A percentile compares a stretch with the other conserved stretches of the same genome.
phyloP scores from a whole-genome alignment of 2,113 vertebrate species.

The Pedetes capensis region DNA sequence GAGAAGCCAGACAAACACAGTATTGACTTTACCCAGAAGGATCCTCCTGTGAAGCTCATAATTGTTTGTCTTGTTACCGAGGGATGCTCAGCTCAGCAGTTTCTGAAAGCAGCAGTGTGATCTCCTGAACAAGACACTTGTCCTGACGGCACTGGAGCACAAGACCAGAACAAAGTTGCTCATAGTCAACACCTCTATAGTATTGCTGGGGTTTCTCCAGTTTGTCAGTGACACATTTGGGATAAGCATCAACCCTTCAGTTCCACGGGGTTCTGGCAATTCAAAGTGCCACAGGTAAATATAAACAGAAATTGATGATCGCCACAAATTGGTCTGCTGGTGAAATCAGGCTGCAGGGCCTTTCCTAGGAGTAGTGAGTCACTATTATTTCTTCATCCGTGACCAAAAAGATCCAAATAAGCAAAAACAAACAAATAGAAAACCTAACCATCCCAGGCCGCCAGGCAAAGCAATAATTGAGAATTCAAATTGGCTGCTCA shows the following conservation, averaged over 20 bases:
- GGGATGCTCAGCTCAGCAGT: background rate
- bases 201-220: background rate
- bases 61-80: background rate
- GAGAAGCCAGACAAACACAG: background rate
- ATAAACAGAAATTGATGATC: background rate
- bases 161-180: background rate
- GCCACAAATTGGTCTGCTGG: background rate
- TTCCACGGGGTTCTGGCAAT: background rate
- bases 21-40: background rate
- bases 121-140: background rate
- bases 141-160: background rate
- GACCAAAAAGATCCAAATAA: too few relatives aligned
- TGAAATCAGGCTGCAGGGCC: background rate
- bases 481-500: background rate
- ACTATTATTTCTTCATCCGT: background rate
- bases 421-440: too few relatives aligned
- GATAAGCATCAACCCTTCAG: background rate
- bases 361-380: background rate
- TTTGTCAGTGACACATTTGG: conserved; percentile 34
- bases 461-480: background rate
- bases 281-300: background rate
- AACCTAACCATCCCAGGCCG: background rate
- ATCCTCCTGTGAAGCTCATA: background rate
- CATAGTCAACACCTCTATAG: background rate
- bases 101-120: background rate